Percentiles rank a stretch among this genome's conserved stretches.
These are phyloP conservation scores for Sminthurinus signatus DNA, from an alignment of 1,140 invertebrate genomes.

Conservation along the genomic window DNA sequence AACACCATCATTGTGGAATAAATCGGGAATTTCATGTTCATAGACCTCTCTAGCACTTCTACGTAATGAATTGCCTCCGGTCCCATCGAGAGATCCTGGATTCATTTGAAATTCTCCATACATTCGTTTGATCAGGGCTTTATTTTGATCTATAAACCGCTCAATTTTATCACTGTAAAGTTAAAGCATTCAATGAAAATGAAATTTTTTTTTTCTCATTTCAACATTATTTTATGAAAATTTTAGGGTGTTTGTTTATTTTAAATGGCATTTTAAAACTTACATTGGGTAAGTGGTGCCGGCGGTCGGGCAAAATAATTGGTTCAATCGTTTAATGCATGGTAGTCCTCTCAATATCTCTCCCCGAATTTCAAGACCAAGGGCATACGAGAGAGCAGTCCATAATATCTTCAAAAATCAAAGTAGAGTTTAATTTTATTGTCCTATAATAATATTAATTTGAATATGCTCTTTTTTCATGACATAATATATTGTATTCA, in stretches of 20 bases:
- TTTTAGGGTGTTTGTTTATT: background rate
- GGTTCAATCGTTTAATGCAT: conserved; percentile 78
- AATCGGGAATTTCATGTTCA: conserved; percentile 35
- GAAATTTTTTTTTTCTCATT: no score
- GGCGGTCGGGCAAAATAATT: conserved; percentile 82
- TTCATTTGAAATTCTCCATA: conserved; percentile 73
- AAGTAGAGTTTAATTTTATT: background rate
- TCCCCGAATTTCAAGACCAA: conserved; percentile 74
- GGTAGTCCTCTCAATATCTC: conserved; percentile 65
- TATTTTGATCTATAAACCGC: conserved; percentile 86
- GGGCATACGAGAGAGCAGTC: conserved; percentile 75
- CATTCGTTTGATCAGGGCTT: conserved; percentile 85
- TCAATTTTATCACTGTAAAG: conserved; percentile 81
- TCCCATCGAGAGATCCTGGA: conserved; percentile 12
- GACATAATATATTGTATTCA: background rate
- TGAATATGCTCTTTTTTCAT: background rate
- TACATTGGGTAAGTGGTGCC: conserved; percentile 84
- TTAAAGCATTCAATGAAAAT: no score
- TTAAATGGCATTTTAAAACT: conserved; percentile 42
- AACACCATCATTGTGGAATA: conserved; percentile 12
- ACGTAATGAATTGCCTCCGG: conserved; percentile 27
- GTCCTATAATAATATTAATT: background rate
- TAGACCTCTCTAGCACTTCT: conserved; percentile 37
- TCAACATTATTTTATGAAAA: background rate
- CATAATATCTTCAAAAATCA: conserved; percentile 67